Evolutionary conservation across 2,113 vertebrate genomes (phyloP).

Genomic region (Gambusia affinis): DNA sequence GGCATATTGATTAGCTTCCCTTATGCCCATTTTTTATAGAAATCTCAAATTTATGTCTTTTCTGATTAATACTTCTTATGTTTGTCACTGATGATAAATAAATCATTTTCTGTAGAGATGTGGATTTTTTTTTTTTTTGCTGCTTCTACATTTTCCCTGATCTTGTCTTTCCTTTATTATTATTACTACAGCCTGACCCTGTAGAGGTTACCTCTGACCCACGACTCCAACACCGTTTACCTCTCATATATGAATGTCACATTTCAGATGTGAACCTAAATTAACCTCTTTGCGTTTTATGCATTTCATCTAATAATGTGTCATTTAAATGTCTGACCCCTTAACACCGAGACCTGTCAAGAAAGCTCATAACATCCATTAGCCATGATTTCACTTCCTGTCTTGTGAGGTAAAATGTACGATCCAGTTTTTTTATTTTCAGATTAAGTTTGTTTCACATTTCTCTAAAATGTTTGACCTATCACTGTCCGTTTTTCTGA

Average conservation of each 20-base stretch:
- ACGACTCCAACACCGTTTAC: too few relatives aligned
- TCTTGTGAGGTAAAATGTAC: neutral
- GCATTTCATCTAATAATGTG: neutral
- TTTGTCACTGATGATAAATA: neutral
- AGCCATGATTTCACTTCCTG: neutral
- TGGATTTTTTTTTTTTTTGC: neutral
- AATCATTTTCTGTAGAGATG: neutral
- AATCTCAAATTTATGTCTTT: neutral
- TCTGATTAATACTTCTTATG: neutral
- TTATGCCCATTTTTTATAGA: neutral
- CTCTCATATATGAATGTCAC: neutral
- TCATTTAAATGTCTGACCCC: too few relatives aligned
- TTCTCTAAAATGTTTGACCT: neutral
- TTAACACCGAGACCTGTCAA: neutral
- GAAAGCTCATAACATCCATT: neutral
- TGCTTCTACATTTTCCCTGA: neutral
- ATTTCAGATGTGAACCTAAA: neutral
- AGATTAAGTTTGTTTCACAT: too few relatives aligned
- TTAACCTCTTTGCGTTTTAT: neutral
- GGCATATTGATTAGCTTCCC: neutral
- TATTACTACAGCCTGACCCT: neutral
- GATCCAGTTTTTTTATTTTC: neutral
- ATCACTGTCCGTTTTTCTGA: slow-evolving; percentile 22
- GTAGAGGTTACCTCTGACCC: neutral
- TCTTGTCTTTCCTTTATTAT: neutral